phyloP scores from a whole-genome alignment of 1,140 invertebrate genomes.

The Brachionus koreanus region DNA sequence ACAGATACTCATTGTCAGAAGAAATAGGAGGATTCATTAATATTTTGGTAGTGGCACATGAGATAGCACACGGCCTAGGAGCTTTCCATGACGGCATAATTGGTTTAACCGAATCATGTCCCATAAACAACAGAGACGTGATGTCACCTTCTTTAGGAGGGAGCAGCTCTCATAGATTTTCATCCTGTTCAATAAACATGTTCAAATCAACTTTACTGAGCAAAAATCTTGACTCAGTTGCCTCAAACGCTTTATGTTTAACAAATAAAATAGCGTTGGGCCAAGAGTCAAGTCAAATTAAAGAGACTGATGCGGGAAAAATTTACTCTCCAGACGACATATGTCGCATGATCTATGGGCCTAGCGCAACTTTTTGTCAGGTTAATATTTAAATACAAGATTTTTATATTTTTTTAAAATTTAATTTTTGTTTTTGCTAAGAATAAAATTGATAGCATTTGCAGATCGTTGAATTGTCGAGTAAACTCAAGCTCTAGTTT shows the following conservation, averaged over 20 bases:
- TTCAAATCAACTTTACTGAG: constrained; percentile 5
- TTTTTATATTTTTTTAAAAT: background rate
- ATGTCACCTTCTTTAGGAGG: background rate
- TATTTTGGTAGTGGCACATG: constrained; percentile 25
- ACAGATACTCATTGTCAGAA: background rate
- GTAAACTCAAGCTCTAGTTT: background rate
- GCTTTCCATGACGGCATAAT: constrained; percentile 17
- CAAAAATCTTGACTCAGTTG: background rate
- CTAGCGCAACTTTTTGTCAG: background rate
- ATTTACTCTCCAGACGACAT: background rate
- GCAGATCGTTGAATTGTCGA: background rate
- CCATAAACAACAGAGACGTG: background rate
- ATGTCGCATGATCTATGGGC: background rate
- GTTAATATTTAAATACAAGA: background rate
- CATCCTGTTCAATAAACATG: background rate
- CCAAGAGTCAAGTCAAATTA: background rate
- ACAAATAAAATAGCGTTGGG: background rate
- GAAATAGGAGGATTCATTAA: constrained; percentile 11
- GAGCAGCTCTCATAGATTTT: background rate
- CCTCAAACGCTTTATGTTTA: background rate
- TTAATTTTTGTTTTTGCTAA: background rate
- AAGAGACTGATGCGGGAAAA: background rate
- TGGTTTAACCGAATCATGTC: background rate
- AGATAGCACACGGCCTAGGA: background rate
- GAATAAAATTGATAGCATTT: background rate